Evolutionary conservation across 2,113 vertebrate species (phyloP).

Genomic region (Rhinopithecus roxellana): DNA sequence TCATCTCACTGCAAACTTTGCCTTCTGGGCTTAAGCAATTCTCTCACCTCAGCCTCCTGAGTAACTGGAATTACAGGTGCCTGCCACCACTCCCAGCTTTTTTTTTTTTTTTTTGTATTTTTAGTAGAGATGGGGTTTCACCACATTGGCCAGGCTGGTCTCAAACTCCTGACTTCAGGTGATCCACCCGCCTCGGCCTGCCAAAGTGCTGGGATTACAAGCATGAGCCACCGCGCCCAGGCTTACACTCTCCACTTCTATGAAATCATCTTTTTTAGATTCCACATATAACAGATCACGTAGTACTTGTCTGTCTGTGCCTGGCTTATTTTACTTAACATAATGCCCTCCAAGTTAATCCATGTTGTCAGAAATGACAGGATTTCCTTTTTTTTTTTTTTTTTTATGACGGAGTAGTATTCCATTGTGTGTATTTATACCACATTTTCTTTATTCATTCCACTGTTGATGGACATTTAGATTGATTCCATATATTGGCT

Average conservation of each 20-base stretch:
- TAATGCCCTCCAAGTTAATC: background rate
- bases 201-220: too few relatives aligned
- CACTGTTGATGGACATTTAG: background rate
- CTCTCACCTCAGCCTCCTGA: too few relatives aligned
- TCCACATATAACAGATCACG: background rate
- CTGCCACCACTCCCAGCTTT: too few relatives aligned
- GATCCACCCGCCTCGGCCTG: too few relatives aligned
- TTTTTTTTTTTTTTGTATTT: too few relatives aligned
- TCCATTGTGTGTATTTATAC: background rate
- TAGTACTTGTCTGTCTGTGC: background rate
- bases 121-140: too few relatives aligned
- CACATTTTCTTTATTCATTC: background rate
- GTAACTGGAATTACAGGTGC: too few relatives aligned
- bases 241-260: background rate
- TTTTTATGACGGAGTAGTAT: background rate
- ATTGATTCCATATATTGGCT: background rate
- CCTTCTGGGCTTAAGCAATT: too few relatives aligned
- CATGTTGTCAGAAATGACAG: background rate
- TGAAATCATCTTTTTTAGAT: background rate
- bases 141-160: too few relatives aligned
- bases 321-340: background rate
- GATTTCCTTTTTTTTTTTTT: background rate
- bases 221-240: fast-evolving
- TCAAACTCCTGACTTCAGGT: too few relatives aligned
- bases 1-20: too few relatives aligned